Percentiles rank a stretch among this genome's conserved stretches.
These are phyloP conservation scores for Eidolon helvum DNA, from an alignment of 2,113 vertebrate genomes.

Conservation along the genomic window DNA sequence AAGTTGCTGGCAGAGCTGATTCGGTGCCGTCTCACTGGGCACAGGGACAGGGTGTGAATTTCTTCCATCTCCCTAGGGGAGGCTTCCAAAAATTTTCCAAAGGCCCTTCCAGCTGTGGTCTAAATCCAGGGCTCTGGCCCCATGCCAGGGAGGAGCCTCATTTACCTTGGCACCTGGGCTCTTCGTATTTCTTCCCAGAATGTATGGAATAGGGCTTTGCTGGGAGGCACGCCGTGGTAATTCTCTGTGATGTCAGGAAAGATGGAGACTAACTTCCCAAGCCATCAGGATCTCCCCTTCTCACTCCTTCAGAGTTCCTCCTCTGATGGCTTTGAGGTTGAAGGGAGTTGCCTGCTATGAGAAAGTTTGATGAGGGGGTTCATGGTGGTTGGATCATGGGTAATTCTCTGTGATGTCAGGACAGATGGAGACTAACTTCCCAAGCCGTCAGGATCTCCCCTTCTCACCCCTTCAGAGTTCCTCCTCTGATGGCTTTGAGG, in stretches of 20 bases:
- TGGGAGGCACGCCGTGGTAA: fast-evolving
- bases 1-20: not conserved
- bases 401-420: not conserved
- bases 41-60: not conserved
- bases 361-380: not conserved
- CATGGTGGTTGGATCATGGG: not conserved
- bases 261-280: not conserved
- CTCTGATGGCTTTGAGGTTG: not conserved
- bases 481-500: not conserved
- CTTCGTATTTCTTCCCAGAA: not conserved
- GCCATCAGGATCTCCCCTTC: not conserved
- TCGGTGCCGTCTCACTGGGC: not conserved
- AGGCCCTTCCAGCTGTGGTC: conserved; percentile 9
- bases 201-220: not conserved
- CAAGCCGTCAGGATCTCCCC: fast-evolving
- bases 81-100: not conserved
- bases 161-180: conserved; percentile 44
- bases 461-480: not conserved
- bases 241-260: not conserved
- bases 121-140: not conserved
- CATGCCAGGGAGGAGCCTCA: not conserved
- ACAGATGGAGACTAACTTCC: not conserved
- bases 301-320: not conserved
- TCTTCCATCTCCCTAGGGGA: not conserved
- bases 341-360: not conserved